These are phyloP conservation scores for Macroglossus sobrinus DNA, from an alignment of 2,113 vertebrate genomes.

Conservation along the genomic window DNA sequence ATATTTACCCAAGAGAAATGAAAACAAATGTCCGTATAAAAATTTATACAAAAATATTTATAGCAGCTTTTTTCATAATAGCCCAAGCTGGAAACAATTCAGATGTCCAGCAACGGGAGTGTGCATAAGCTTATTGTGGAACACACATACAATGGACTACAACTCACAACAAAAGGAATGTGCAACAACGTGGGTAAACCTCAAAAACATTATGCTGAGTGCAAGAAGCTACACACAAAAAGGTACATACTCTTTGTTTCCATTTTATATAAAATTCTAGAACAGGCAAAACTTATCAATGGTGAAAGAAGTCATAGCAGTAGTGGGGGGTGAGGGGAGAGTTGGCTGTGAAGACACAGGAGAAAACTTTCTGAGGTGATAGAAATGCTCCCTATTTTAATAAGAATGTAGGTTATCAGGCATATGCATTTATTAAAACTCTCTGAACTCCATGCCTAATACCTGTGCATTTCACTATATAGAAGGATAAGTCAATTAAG, in stretches of 20 bases:
- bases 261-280: neutral
- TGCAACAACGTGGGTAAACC: too few relatives aligned
- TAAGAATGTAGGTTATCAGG: neutral
- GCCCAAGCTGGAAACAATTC: neutral
- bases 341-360: neutral
- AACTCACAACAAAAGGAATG: neutral
- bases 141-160: fast-evolving
- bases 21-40: neutral
- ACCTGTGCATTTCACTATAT: neutral
- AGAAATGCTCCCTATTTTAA: neutral
- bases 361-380: neutral
- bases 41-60: neutral
- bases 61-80: neutral
- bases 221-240: neutral
- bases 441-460: neutral
- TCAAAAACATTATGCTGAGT: neutral
- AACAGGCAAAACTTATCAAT: neutral
- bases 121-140: neutral
- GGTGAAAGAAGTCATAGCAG: neutral
- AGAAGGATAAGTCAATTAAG: neutral
- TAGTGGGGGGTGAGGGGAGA: neutral
- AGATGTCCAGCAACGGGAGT: neutral
- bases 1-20: neutral
- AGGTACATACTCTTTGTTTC: neutral
- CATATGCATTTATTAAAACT: neutral